Percentiles rank a stretch among this genome's conserved stretches.
Conservation (phyloP, 2,113 vertebrate species). For the Eupsittula cactorum region DNA sequence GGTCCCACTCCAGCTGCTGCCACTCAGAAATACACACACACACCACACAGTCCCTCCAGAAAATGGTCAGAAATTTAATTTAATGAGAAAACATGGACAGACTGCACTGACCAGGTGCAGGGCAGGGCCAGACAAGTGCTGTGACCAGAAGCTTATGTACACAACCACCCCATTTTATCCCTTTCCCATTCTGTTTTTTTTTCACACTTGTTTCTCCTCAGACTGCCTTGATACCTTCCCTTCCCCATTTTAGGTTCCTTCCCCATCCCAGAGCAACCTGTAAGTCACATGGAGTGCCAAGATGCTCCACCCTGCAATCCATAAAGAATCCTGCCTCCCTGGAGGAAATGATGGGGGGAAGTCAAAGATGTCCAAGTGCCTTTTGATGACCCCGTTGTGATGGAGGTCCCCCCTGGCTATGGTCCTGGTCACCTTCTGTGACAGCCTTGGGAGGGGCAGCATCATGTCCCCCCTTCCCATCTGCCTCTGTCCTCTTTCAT, state of each 20-base stretch:
- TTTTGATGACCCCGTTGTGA: not conserved
- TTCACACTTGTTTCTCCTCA: not conserved
- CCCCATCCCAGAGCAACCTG: accelerated
- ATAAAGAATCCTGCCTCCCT: accelerated
- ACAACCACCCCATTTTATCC: not conserved
- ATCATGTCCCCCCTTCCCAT: accelerated
- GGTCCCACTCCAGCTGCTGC: not conserved
- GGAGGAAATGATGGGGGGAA: not conserved
- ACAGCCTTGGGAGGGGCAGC: not conserved
- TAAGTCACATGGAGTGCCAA: not conserved
- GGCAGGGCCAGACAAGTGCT: accelerated
- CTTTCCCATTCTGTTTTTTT: not conserved
- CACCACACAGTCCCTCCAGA: not conserved
- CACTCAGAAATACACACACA: not conserved
- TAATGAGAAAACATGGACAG: not conserved
- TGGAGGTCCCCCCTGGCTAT: accelerated
- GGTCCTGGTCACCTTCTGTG: not conserved
- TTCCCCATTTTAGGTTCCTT: not conserved
- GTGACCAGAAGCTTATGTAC: not conserved
- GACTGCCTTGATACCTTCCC: not conserved
- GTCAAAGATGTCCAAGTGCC: accelerated
- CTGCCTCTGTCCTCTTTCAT: not conserved
- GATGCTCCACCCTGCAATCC: not conserved
- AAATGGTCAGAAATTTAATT: not conserved
- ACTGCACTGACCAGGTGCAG: accelerated